Evolutionary conservation across 2,113 vertebrate species (phyloP).

Genomic region (Salvelinus fontinalis): DNA sequence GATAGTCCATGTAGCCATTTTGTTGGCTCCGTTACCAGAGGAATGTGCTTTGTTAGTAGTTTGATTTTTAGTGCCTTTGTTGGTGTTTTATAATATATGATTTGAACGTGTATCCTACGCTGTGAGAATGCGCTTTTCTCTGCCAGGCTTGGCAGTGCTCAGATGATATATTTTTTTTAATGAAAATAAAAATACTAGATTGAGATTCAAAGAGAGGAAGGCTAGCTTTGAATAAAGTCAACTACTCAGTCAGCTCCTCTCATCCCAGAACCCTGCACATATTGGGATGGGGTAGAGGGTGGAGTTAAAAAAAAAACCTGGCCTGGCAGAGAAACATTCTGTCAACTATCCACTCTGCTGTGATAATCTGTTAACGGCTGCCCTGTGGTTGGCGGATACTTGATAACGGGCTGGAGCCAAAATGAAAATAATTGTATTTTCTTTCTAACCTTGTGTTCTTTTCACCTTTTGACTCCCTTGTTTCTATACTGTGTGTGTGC

Average conservation of each 20-base stretch:
- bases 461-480: neutral
- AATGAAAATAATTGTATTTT: constrained; percentile 13
- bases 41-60: constrained; percentile 66
- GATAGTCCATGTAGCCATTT: too few species aligned
- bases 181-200: too few species aligned
- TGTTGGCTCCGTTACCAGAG: constrained; percentile 62
- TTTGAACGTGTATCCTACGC: neutral
- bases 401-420: constrained; percentile 16
- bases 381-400: constrained; percentile 35
- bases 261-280: neutral
- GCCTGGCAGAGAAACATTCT: constrained; percentile 45
- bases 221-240: neutral
- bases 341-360: constrained; percentile 45
- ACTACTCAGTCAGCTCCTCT: neutral
- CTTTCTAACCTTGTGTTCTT: neutral
- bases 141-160: constrained; percentile 14
- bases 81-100: neutral
- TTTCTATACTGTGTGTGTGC: constrained; percentile 10
- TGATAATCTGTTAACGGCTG: constrained; percentile 56
- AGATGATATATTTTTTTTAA: constrained; percentile 4
- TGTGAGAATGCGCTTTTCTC: constrained; percentile 30
- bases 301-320: neutral
- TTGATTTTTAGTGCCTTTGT: neutral
- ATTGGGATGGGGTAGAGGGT: constrained; percentile 1
- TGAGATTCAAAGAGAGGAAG: constrained; percentile 16